phyloP scores from a whole-genome alignment of 2,888 invertebrate genomes.

The Pocota personata region DNA sequence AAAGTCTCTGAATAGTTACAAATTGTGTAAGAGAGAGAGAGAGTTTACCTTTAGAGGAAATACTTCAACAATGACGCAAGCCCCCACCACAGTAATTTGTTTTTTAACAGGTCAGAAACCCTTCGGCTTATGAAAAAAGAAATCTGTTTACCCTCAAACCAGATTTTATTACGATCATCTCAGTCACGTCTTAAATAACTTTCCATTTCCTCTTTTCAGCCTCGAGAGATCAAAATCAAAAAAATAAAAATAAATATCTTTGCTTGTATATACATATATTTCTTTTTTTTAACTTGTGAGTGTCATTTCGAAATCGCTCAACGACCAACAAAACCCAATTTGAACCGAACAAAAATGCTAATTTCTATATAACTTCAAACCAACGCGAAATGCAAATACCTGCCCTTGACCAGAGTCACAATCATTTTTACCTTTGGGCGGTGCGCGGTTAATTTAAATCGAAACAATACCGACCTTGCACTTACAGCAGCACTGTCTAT shows the following conservation, averaged over 20 bases:
- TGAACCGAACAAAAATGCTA: constrained; percentile 13
- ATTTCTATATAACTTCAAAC: neutral
- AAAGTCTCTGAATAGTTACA: neutral
- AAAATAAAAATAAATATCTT: neutral
- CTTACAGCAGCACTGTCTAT: constrained; percentile 25
- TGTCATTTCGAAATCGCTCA: constrained; percentile 27
- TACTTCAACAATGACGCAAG: neutral
- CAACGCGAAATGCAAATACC: constrained; percentile 26
- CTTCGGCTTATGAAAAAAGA: neutral
- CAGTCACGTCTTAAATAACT: constrained; percentile 34
- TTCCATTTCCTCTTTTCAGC: constrained; percentile 53
- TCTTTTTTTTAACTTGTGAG: neutral
- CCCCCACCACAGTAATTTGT: neutral
- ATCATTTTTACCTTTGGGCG: neutral
- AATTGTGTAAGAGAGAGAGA: neutral
- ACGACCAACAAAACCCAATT: neutral
- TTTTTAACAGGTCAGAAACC: constrained; percentile 10
- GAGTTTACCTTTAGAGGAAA: neutral
- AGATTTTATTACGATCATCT: constrained; percentile 16
- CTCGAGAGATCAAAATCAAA: constrained; percentile 45
- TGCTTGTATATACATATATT: neutral
- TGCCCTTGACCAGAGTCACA: constrained; percentile 45
- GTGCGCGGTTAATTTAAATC: neutral
- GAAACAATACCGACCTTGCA: constrained; percentile 45
- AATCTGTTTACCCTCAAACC: constrained; percentile 10